phyloP scores from a whole-genome alignment of 2,888 invertebrate genomes.

The Lycaena phlaeas region DNA sequence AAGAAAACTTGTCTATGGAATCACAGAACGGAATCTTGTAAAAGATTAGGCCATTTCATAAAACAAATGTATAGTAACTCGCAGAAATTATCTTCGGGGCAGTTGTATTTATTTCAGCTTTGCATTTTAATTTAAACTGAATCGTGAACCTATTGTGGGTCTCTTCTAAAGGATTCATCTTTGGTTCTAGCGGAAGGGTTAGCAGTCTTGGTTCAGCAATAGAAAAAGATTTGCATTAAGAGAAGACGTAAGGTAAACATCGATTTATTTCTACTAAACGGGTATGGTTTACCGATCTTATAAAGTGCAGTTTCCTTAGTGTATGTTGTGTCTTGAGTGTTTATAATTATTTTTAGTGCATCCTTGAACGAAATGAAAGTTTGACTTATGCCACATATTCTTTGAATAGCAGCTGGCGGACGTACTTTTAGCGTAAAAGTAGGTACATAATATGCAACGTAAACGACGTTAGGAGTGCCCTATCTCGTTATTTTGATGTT shows the following conservation, averaged over 20 bases:
- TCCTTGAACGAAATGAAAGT: conserved; percentile 73
- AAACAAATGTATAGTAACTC: conserved; percentile 74
- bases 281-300: conserved; percentile 43
- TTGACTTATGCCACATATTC: conserved; percentile 75
- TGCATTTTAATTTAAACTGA: conserved; percentile 71
- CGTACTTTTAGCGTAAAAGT: conserved; percentile 61
- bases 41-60: conserved; percentile 75
- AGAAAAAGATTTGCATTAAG: conserved; percentile 69
- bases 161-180: conserved; percentile 62
- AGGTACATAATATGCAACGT: conserved; percentile 50
- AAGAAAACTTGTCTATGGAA: conserved; percentile 62
- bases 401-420: conserved; percentile 72
- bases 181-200: conserved; percentile 66
- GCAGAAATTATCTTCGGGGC: conserved; percentile 72
- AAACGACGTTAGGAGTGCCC: conserved; percentile 40
- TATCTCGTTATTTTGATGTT: conserved; percentile 35
- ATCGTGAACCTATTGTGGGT: conserved; percentile 64
- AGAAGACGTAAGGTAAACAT: conserved; percentile 74
- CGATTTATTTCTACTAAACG: conserved; percentile 66
- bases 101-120: conserved; percentile 74
- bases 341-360: conserved; percentile 70
- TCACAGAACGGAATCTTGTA: conserved; percentile 73
- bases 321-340: conserved; percentile 45
- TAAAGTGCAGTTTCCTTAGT: conserved; percentile 31
- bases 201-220: conserved; percentile 68